Evolutionary conservation across 1,140 invertebrate species (phyloP).

Genomic region (Ceratoteleas bidentatus): DNA sequence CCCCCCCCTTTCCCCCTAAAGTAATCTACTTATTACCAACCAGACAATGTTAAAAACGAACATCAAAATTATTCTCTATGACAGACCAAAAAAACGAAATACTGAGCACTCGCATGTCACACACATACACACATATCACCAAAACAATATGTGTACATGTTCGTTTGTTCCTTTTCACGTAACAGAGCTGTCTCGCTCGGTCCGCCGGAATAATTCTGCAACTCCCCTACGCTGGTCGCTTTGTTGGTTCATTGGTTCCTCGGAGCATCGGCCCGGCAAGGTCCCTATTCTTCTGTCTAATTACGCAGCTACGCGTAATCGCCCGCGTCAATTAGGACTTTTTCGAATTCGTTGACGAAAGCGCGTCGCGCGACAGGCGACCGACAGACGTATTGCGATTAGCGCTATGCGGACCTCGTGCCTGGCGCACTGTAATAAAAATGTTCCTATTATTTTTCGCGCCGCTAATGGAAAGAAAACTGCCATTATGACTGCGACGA

Average conservation of each 20-base stretch:
- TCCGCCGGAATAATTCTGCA: constrained; percentile 28
- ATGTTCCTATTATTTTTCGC: constrained; percentile 32
- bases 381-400: constrained; percentile 47
- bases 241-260: constrained; percentile 73
- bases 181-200: constrained; percentile 12
- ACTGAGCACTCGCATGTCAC: not conserved
- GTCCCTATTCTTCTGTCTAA: constrained; percentile 74
- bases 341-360: constrained; percentile 68
- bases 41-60: no score
- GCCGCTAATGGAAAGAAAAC: constrained; percentile 32
- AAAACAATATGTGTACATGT: not conserved
- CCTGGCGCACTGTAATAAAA: constrained; percentile 20
- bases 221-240: constrained; percentile 26
- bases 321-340: constrained; percentile 74
- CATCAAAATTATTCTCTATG: no score
- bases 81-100: no score
- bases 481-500: constrained; percentile 7
- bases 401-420: constrained; percentile 36
- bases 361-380: constrained; percentile 42
- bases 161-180: constrained; percentile 21
- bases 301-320: constrained; percentile 75
- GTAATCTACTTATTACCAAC: no score
- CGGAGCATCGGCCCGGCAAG: constrained; percentile 69
- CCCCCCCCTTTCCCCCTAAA: no score
- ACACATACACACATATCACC: not conserved